Base-by-base conservation (phyloP, 2,113 vertebrate species). In the Tetrax tetrax region DNA sequence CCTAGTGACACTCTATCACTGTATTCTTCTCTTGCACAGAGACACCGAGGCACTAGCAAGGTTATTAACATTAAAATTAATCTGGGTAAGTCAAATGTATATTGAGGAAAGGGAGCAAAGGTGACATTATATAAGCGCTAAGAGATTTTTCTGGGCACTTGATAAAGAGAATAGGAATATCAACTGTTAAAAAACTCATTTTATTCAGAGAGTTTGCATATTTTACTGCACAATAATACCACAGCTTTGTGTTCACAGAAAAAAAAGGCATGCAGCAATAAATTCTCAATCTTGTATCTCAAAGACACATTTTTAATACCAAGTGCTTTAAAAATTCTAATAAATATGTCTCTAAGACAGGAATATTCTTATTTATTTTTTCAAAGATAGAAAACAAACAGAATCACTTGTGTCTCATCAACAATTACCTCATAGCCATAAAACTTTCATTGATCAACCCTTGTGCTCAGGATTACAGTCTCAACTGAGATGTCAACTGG, bases 1-100 rank as follows among this genome's bases (percentile, higher is more conserved):
- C 64, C 75, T 37, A 79, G 18, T 19, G 75, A 70, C 37, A 22
- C 24, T 33, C 45, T 47, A 6, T 53, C 64, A 38, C 54, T 59
- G 27, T 18, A 38, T 51, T 82, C 33, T 79, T 78, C 59, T 72
- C 68, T 69, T 41, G 13, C 47, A 78, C 33, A 65, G 45, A 60
- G 45, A 35, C 75, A 82, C 51, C 29, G 69, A 70, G 56, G 47
- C 59, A 83, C 23, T 82, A 92, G 75, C 45, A 79, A 79, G 14
- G 53, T 71, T 64, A 89, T 85, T 83, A 91, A 57, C 57, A 79
- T 61, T 69, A 66, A 89, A 83, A 90, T 90, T 87, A 87, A 69
- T 72, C 45, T 72, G 14, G 9, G 20, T 64, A 43, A 93, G n/a
- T 87, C 41, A 91, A 91, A 82, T 27, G 5, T 53, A 19, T 64